These are phyloP conservation scores for Nycticryphes semicollaris DNA, from an alignment of 2,113 vertebrate genomes.

Conservation along the genomic window DNA sequence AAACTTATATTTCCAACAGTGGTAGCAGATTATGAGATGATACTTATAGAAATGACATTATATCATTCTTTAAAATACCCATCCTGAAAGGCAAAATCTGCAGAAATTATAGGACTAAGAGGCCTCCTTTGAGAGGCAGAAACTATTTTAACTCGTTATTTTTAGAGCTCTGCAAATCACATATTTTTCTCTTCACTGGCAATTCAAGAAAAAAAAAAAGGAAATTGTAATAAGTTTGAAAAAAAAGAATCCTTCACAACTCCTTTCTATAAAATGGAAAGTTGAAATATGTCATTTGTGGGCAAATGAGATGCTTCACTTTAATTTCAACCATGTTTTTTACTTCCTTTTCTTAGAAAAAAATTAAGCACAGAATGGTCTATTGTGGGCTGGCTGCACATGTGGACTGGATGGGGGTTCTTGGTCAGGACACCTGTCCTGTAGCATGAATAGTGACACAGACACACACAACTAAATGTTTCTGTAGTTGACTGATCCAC, in stretches of 20 bases:
- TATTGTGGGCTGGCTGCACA: background rate
- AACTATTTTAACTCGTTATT: conserved; percentile 68
- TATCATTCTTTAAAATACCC: conserved; percentile 55
- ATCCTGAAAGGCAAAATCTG: conserved; percentile 66
- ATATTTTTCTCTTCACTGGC: conserved; percentile 58
- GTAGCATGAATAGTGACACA: background rate
- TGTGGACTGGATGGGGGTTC: background rate
- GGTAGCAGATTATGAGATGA: conserved; percentile 23
- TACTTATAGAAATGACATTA: conserved; percentile 61
- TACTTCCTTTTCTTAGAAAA: background rate
- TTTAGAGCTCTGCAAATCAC: conserved; percentile 64
- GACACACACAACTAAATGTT: background rate
- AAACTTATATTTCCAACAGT: conserved; percentile 33
- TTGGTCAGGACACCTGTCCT: background rate
- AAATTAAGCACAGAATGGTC: background rate
- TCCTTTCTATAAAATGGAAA: conserved; percentile 26
- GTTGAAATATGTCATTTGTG: conserved; percentile 52
- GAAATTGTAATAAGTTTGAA: conserved; percentile 46
- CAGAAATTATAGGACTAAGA: conserved; percentile 62
- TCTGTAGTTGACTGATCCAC: background rate
- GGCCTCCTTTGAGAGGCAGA: conserved; percentile 58
- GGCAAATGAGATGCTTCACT: conserved; percentile 45
- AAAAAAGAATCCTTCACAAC: conserved; percentile 32
- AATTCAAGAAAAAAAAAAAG: conserved; percentile 34
- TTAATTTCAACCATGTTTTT: background rate